Percentiles rank a stretch among this genome's conserved stretches.
Conservation (phyloP, 2,888 invertebrate genomes). For the Aspidapion aeneum region DNA sequence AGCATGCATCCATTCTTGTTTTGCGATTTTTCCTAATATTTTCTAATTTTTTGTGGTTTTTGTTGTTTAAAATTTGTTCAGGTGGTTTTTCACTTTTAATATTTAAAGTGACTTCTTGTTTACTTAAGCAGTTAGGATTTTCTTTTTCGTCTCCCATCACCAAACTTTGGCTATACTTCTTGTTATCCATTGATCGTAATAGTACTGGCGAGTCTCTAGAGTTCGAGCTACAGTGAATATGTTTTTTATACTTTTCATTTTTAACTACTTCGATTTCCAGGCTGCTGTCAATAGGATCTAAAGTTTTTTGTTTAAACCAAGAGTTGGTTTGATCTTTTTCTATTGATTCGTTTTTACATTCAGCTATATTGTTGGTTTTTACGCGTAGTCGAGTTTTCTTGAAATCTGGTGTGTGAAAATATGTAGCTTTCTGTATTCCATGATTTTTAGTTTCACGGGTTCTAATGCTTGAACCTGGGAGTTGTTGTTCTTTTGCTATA, state of each 20-base stretch:
- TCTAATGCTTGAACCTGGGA: no score
- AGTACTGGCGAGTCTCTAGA: constrained; percentile 8
- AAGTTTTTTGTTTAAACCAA: constrained; percentile 16
- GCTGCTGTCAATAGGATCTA: constrained; percentile 13
- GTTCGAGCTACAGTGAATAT: background rate
- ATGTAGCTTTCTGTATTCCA: background rate
- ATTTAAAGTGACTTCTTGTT: background rate
- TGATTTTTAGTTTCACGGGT: background rate
- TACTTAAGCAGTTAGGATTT: background rate
- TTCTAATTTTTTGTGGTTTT: background rate
- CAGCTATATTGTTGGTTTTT: background rate
- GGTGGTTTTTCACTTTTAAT: background rate
- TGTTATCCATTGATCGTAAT: constrained; percentile 1
- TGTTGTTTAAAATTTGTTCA: background rate
- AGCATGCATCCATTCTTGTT: no score
- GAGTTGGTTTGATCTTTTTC: constrained; percentile 3
- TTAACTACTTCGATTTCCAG: constrained; percentile 13
- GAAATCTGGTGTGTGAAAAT: background rate
- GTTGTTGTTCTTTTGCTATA: background rate
- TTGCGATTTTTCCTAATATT: no score
- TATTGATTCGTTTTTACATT: background rate
- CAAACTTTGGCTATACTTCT: background rate
- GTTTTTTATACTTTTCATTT: background rate
- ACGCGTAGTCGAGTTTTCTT: background rate
- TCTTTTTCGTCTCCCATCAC: background rate